Base-by-base conservation (phyloP, 2,888 invertebrate genomes). In the Tenodera sinensis region DNA sequence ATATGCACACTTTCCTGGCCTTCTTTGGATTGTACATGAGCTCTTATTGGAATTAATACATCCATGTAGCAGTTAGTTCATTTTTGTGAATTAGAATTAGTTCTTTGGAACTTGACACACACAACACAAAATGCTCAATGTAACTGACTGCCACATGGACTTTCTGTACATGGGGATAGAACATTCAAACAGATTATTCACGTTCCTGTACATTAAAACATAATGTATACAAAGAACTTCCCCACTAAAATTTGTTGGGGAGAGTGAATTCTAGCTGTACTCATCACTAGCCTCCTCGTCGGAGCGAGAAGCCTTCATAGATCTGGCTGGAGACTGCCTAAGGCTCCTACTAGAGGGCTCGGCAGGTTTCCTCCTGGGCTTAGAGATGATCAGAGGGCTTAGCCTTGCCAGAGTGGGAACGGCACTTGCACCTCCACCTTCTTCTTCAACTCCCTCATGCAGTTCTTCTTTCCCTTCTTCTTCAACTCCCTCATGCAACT, bases 191-290 rank as follows among this genome's bases (percentile, higher is more conserved):
- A 71, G n/a, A n/a, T n/a, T 9, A 71, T 71, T 71, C 54, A 71
- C 54, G 54, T 71, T 71, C 54, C 54, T 71, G 54, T 71, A 71
- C 54, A 71, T 71, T 71, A 71, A 71, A 71, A 71, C 20, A 54
- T 54, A 54, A 54, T 54, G 54, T 15, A 54, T 54, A 54, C 54
- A 71, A 71, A 71, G 54, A 71, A 71, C 54, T 71, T 71, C 54
- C 54, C 54, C 54, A 71, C 54, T 71, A 71, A 71, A 20, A 71
- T 71, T 71, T 71, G 20, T 71, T 6, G 54, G 54, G 54, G 71
- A 88, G 54, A 88, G 88, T 88, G 71, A 88, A 84, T 83, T 84
- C 88, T 88, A 88, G 88, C 88, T 88, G 28, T 27, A 88, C 54
- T 84, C 88, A 83, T 42, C 85, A 42, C 86, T 86, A 54, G 83